Conservation (phyloP, 92 coral and sea anemone genomes). For the Heliopora coerulea region DNA sequence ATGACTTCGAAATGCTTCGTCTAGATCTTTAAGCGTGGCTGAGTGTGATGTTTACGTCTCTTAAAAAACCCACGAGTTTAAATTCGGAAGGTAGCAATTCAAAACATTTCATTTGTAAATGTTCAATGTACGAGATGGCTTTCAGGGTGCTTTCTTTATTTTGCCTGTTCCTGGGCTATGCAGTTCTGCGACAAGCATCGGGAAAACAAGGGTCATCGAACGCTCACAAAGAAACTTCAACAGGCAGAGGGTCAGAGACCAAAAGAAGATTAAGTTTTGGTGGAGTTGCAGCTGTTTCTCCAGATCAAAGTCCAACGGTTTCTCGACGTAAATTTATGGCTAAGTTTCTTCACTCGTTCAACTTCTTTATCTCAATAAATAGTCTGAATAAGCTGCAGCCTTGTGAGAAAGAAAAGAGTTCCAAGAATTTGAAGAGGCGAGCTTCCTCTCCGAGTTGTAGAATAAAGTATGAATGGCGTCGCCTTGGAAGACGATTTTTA, state of each 20-base stretch:
- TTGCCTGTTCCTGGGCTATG: not conserved
- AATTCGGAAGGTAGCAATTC: not conserved
- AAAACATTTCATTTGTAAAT: not conserved
- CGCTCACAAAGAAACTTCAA: not conserved
- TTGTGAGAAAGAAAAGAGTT: not conserved
- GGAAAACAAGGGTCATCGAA: not conserved
- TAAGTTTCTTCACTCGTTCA: not conserved
- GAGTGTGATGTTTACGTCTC: not conserved
- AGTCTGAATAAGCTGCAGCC: not conserved
- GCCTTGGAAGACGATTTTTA: not conserved
- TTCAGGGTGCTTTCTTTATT: not conserved
- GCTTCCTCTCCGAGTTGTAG: not conserved
- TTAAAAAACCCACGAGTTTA: not conserved
- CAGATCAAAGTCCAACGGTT: not conserved
- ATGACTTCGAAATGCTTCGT: not conserved
- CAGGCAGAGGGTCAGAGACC: not conserved
- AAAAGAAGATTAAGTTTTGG: not conserved
- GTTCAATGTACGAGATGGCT: not conserved
- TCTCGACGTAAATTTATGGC: not conserved
- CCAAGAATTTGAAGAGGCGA: not conserved
- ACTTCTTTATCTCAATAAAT: not conserved
- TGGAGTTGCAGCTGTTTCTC: not conserved
- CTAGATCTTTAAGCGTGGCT: not conserved
- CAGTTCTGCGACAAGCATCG: not conserved
- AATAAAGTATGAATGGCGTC: slow-evolving; percentile 4